Evolutionary conservation across 2,797 vertebrate species (phyloP), one percentile per base, ranked within the genome.

Genomic region (Linurgus olivaceus): DNA sequence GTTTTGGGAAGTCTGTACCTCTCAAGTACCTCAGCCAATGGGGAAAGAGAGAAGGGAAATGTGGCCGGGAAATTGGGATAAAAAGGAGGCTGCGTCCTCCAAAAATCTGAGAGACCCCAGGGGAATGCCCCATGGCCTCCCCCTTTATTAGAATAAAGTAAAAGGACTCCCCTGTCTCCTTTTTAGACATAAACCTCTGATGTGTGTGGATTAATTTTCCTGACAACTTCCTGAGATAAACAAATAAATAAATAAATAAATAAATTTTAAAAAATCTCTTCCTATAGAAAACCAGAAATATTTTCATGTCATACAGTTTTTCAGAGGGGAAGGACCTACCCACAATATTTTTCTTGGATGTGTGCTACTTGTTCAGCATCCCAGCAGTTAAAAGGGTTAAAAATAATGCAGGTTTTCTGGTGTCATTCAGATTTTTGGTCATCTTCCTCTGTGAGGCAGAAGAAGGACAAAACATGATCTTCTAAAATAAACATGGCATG

Each of bases 51-150:
- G 52, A 54, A 54, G 8, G 31, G 52, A 54, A n/a, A 54, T 6
- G 6, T 2, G 6, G 11, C 17, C 1, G 0, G 29, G 8, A 52
- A 54, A n/a, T 5, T 54, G 12, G 12, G 52, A n/a, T 54, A 54
- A 54, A 54, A 54, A 54, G 52, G 31, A 54, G 52, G 1, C 52
- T 54, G 13, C 4, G 0, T 21, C 31, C 31, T n/a, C 31, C 19
- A 21, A 54, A 51, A 33, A n/a, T 23, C 7, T 14, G 31, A n/a
- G 52, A n/a, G 4, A n/a, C 0, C 31, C 8, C 31, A 54, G 31
- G 9, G 31, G 13, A 54, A 54, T n/a, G 52, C 19, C 12, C 31
- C 19, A n/a, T 54, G 52, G 29, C 52, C 52, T n/a, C 13, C 14
- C 19, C 52, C 52, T 21, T n/a, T 54, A 54, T 54, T 54, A 0